phyloP scores from a whole-genome alignment of 2,888 invertebrate genomes.

The Ecliptopera silaceata region DNA sequence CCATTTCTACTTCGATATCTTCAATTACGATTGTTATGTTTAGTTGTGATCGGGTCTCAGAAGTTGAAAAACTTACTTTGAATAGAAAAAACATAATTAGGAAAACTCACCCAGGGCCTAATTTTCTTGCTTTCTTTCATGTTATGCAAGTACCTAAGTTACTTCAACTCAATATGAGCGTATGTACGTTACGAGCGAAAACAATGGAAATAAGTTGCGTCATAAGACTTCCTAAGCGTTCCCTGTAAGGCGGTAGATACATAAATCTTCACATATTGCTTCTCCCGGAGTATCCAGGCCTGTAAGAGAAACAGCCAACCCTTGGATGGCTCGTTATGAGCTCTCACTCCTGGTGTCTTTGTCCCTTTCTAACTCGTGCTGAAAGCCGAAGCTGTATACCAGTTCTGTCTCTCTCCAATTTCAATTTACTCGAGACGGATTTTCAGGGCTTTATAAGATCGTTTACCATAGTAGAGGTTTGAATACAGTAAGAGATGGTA shows the following conservation, averaged over 20 bases:
- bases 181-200: constrained; percentile 49
- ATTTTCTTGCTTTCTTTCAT: background rate
- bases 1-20: no score
- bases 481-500: constrained; percentile 5
- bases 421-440: constrained; percentile 83
- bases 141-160: constrained; percentile 17
- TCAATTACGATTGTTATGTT: no score
- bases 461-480: constrained; percentile 42
- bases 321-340: constrained; percentile 83
- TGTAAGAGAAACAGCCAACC: constrained; percentile 81
- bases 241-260: constrained; percentile 61
- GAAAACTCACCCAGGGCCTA: no score
- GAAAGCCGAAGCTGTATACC: constrained; percentile 37
- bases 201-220: constrained; percentile 68
- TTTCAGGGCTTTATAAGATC: constrained; percentile 78
- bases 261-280: constrained; percentile 82
- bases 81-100: no score
- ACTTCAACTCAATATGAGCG: constrained; percentile 35
- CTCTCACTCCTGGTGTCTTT: constrained; percentile 73
- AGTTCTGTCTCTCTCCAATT: constrained; percentile 74
- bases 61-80: no score
- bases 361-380: constrained; percentile 54
- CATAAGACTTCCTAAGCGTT: constrained; percentile 66
- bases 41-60: no score
- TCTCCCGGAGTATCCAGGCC: constrained; percentile 64